phyloP scores from a whole-genome alignment of 1,140 invertebrate species.

The Bombus sylvicola region DNA sequence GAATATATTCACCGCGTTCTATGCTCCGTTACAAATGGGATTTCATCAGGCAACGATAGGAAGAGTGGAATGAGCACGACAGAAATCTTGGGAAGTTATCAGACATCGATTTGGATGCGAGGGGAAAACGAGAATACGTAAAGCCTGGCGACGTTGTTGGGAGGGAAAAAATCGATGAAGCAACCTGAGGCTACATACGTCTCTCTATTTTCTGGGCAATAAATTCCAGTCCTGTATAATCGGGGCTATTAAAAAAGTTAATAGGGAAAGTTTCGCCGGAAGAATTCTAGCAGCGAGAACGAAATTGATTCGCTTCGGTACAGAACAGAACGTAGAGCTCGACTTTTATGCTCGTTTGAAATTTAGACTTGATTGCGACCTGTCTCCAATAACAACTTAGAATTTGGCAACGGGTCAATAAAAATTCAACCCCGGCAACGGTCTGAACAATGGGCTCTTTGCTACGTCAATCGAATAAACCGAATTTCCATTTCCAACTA shows the following conservation, averaged over 20 bases:
- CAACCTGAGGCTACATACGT: slow-evolving; percentile 13
- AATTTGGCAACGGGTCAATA: slow-evolving; percentile 52
- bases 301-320: slow-evolving; percentile 47
- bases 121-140: slow-evolving; percentile 11
- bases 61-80: slow-evolving; percentile 43
- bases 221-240: slow-evolving; percentile 40
- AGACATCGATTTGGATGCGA: slow-evolving; percentile 36
- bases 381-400: slow-evolving; percentile 48
- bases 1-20: slow-evolving; percentile 46
- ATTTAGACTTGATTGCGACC: slow-evolving; percentile 48
- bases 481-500: slow-evolving; percentile 33
- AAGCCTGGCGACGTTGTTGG: background rate
- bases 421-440: slow-evolving; percentile 20
- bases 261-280: slow-evolving; percentile 52
- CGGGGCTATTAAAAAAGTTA: slow-evolving; percentile 46
- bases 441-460: slow-evolving; percentile 33
- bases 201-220: slow-evolving; percentile 1
- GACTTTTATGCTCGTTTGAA: slow-evolving; percentile 43
- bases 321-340: slow-evolving; percentile 21
- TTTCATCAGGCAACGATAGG: slow-evolving; percentile 68
- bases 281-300: slow-evolving; percentile 7
- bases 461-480: slow-evolving; percentile 25
- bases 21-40: slow-evolving; percentile 63
- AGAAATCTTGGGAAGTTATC: slow-evolving; percentile 59
- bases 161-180: slow-evolving; percentile 20